A percentile compares a stretch with the other conserved stretches of the same genome.
These are phyloP conservation scores for Lycodopsis pacificus DNA, from an alignment of 2,797 vertebrate genomes.

Conservation along the genomic window DNA sequence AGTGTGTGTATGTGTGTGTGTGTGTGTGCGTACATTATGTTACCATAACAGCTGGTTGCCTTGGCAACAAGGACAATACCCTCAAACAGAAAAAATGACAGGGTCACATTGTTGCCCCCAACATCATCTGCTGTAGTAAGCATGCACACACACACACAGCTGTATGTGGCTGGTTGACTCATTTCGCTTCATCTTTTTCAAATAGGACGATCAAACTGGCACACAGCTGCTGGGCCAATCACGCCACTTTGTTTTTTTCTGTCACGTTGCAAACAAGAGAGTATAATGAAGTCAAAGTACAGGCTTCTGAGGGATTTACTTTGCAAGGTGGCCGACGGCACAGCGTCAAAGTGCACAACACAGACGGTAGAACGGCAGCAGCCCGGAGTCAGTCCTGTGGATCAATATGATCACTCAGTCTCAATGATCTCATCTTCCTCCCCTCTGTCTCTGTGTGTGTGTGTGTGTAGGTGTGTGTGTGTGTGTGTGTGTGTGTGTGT, in stretches of 20 bases:
- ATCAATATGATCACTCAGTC: constrained; percentile 72
- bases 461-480: constrained; percentile 8
- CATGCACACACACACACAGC: constrained; percentile 28
- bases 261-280: not conserved
- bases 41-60: constrained; percentile 80
- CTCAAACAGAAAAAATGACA: constrained; percentile 70
- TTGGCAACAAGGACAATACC: constrained; percentile 78
- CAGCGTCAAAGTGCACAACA: constrained; percentile 1
- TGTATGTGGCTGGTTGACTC: not conserved
- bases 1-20: not conserved
- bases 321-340: constrained; percentile 6
- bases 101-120: constrained; percentile 60
- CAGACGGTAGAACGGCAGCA: constrained; percentile 25
- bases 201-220: not conserved
- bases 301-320: not conserved
- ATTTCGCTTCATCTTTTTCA: constrained; percentile 1
- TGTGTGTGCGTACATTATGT: constrained; percentile 31
- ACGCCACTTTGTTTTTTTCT: not conserved
- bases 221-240: constrained; percentile 16
- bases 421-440: constrained; percentile 75
- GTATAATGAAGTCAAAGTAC: not conserved
- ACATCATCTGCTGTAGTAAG: constrained; percentile 65
- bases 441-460: constrained; percentile 9
- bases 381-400: constrained; percentile 47
- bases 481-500: not conserved